A percentile compares a stretch with the other conserved stretches of the same genome.
Conservation (phyloP, 2,888 invertebrate species). For the Erebia aethiops region DNA sequence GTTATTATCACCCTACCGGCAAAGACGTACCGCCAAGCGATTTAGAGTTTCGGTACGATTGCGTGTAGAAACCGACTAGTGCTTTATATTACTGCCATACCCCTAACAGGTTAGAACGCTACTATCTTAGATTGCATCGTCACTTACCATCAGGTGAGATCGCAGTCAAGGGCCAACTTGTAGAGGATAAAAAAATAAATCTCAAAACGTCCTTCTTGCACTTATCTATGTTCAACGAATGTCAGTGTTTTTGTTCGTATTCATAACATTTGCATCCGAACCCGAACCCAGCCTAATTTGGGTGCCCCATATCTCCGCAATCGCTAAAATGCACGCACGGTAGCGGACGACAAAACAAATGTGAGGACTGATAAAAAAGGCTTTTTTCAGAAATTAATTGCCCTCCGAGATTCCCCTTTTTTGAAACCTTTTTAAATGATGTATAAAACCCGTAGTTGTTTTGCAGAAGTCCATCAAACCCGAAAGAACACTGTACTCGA, state of each 20-base stretch:
- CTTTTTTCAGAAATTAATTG: conserved; percentile 18
- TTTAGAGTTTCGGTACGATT: too few species aligned
- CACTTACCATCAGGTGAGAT: too few species aligned
- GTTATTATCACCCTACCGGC: too few species aligned
- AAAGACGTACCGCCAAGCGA: too few species aligned
- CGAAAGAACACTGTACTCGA: too few species aligned
- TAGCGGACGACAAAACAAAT: conserved; percentile 78
- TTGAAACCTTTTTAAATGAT: background rate
- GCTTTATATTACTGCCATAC: too few species aligned
- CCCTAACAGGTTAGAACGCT: too few species aligned
- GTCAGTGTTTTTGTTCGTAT: conserved; percentile 44
- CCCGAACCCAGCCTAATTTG: conserved; percentile 57
- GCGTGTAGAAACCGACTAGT: too few species aligned
- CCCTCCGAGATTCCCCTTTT: background rate
- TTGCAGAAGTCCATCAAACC: too few species aligned
- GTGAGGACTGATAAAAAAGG: conserved; percentile 57
- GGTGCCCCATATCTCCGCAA: conserved; percentile 72
- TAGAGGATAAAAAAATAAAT: too few species aligned
- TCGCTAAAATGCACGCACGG: conserved; percentile 77
- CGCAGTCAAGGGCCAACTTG: too few species aligned
- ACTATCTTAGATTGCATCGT: too few species aligned
- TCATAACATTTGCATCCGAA: conserved; percentile 68
- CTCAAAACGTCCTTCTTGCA: background rate
- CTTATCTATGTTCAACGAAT: background rate
- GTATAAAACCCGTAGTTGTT: background rate